Conservation (phyloP, 1,140 invertebrate genomes). For the Drosophila seguyi region DNA sequence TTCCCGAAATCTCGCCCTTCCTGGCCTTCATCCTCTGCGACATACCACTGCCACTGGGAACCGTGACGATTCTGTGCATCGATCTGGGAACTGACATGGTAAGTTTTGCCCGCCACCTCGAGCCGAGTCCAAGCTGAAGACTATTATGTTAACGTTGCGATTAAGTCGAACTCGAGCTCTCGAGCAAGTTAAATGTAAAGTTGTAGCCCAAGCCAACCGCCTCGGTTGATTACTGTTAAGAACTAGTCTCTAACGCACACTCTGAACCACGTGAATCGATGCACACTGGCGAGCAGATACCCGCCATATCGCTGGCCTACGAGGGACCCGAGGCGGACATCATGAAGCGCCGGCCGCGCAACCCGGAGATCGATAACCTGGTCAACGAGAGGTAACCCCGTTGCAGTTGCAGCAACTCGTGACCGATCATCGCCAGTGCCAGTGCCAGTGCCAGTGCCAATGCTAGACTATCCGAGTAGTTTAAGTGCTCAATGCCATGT, state of each 20-base stretch:
- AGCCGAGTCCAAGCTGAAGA: slow-evolving; percentile 9
- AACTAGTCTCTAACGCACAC: slow-evolving; percentile 46
- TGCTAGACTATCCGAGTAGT: slow-evolving; percentile 44
- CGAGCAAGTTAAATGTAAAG: slow-evolving; percentile 65
- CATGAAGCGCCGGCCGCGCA: slow-evolving; percentile 99
- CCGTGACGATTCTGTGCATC: slow-evolving; percentile 99
- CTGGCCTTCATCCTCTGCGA: slow-evolving; percentile 98
- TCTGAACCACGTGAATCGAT: slow-evolving; percentile 43
- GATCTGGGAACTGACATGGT: slow-evolving; percentile 99
- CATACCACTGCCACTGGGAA: slow-evolving; percentile 98
- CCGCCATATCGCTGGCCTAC: slow-evolving; percentile 99
- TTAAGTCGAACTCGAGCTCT: slow-evolving; percentile 57
- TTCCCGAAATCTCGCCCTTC: slow-evolving; percentile 99
- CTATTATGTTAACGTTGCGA: slow-evolving; percentile 43
- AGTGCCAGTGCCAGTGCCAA: slow-evolving; percentile 10
- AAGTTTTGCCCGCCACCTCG: slow-evolving; percentile 86
- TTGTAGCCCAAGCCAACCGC: slow-evolving; percentile 37
- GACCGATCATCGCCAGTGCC: slow-evolving; percentile 14
- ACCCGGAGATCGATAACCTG: slow-evolving; percentile 98
- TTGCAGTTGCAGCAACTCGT: neutral
- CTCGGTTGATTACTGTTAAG: slow-evolving; percentile 53
- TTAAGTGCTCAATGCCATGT: slow-evolving; percentile 43
- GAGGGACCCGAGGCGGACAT: slow-evolving; percentile 99
- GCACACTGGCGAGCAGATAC: slow-evolving; percentile 88
- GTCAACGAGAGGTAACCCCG: slow-evolving; percentile 95